Evolutionary conservation across 2,797 vertebrate species (phyloP), one percentile per base, ranked within the genome.

Genomic region (Mareca penelope): DNA sequence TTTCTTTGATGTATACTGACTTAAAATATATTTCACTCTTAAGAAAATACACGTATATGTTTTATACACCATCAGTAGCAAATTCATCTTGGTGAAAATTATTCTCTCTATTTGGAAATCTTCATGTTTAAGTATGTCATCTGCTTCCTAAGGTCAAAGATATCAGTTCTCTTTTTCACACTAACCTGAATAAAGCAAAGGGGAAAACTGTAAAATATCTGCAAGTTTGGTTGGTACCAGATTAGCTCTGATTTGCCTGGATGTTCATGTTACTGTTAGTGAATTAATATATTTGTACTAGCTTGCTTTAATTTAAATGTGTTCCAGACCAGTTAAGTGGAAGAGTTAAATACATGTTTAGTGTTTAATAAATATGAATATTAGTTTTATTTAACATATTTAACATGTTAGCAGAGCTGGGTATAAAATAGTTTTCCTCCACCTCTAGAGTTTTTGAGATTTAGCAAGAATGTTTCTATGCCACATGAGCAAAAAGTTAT

Each of bases 301-400:
- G 15, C 37, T 33, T 93, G 42, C 86, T 96, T 92, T 94, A 89
- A 95, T 94, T 94, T 92, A 85, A 68, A 75, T 92, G 46, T 92
- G 67, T 92, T 91, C 69, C 72, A 85, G 91, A 85, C 72, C 92
- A 92, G 78, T 80, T 91, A 93, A 46, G 88, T 92, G 78, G 87
- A 95, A 95, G 72, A 93, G 50, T 57, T 88, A 94, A 96, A 82
- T 82, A 90, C 44, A 50, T 95, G 73, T 80, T 96, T 90, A 89
- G 64, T 9, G 2, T 85, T 90, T 94, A 88, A 87, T 93, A 91
- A 59, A 63, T 79, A 71, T 10, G 16, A 92, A 84, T 90, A 72
- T 81, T 26, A 71, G 57, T 94, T 94, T 88, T 94, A 80, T 90
- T 88, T 82, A 82, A 92, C 57, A 94, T 89, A 15, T 48, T 86